phyloP scores from a whole-genome alignment of 2,888 invertebrate genomes.

The Torymus tubicola region DNA sequence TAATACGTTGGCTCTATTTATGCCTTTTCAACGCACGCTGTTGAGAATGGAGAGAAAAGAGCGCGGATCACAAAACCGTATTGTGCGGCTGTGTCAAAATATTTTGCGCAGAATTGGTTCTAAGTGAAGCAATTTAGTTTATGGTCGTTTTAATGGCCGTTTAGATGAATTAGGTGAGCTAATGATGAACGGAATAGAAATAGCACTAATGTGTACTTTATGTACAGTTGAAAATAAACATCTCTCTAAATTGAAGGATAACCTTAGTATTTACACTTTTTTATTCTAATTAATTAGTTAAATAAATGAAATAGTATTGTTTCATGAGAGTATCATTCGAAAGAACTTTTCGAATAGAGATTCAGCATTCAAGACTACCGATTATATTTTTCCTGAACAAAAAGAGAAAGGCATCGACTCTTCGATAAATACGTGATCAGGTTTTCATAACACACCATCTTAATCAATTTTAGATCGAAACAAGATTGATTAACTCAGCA shows the following conservation, averaged over 20 bases:
- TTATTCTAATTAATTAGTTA: no score
- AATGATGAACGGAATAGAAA: not conserved
- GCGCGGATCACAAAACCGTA: not conserved
- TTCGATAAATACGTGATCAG: not conserved
- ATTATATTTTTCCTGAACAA: no score
- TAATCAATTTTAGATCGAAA: not conserved
- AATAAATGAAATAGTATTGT: no score
- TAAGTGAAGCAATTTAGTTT: not conserved
- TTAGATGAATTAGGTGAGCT: no score
- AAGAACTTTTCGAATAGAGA: no score
- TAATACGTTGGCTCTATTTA: slow-evolving; percentile 8
- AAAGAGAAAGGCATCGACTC: no score
- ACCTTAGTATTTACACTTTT: no score
- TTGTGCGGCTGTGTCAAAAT: slow-evolving; percentile 41
- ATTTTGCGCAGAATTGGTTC: slow-evolving; percentile 13
- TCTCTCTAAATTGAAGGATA: no score
- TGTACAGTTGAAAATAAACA: no score
- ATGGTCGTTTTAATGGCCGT: not conserved
- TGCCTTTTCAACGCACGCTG: slow-evolving; percentile 6
- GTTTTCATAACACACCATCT: not conserved
- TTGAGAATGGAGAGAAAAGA: not conserved
- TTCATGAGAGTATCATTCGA: no score
- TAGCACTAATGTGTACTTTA: not conserved
- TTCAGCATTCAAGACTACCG: no score
- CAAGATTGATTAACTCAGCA: slow-evolving; percentile 20